Conservation (phyloP, 2,888 invertebrate species). For the Drosophila prolongata region DNA sequence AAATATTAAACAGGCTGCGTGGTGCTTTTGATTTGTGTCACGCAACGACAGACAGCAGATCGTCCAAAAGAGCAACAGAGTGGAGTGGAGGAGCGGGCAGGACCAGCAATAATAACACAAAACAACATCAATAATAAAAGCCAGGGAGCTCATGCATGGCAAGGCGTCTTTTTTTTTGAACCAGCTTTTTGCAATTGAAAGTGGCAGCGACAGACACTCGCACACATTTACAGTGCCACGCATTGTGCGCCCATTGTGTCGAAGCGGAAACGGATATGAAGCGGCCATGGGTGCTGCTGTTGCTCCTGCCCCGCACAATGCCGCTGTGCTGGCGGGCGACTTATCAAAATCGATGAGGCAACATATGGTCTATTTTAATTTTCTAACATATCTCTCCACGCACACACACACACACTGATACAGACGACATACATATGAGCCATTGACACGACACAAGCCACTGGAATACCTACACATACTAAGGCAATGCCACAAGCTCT, state of each 20-base stretch:
- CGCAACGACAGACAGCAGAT: conserved; percentile 38
- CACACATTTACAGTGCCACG: conserved; percentile 9
- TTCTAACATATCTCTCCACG: conserved; percentile 57
- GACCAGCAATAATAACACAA: conserved; percentile 47
- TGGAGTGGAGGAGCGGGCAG: conserved; percentile 7
- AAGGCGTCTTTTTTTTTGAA: conserved; percentile 70
- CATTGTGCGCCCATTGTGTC: conserved; percentile 66
- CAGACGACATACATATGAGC: conserved; percentile 31
- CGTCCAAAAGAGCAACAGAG: neutral
- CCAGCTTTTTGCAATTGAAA: conserved; percentile 74
- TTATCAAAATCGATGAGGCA: conserved; percentile 80
- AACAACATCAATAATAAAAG: conserved; percentile 73
- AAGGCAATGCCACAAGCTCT: neutral
- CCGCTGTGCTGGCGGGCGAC: conserved; percentile 51
- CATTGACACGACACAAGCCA: conserved; percentile 42
- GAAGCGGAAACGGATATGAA: conserved; percentile 79
- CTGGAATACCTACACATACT: conserved; percentile 11
- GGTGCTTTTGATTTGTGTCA: conserved; percentile 70
- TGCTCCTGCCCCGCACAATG: conserved; percentile 19
- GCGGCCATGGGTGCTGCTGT: conserved; percentile 45
- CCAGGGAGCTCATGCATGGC: conserved; percentile 69
- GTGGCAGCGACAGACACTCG: conserved; percentile 39
- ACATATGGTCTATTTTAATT: conserved; percentile 78
- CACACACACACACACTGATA: conserved; percentile 10
- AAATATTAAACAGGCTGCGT: conserved; percentile 58